phyloP scores from a whole-genome alignment of 2,113 vertebrate genomes.

The Pseudonaja textilis region DNA sequence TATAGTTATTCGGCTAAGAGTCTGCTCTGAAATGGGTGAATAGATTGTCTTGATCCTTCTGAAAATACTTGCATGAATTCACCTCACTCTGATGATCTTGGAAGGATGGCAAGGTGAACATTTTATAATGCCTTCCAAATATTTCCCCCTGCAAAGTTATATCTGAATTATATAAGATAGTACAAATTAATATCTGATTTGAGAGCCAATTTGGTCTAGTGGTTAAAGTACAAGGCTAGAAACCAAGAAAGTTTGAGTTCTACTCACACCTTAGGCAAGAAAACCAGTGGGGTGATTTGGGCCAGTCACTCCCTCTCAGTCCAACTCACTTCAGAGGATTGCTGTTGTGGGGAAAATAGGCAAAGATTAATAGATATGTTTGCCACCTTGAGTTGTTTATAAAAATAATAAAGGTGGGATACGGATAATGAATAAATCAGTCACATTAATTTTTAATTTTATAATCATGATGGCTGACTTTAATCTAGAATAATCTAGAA shows the following conservation, averaged over 20 bases:
- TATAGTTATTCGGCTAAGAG: neutral
- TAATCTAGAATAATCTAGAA: neutral
- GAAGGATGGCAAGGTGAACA: neutral
- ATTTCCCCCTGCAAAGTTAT: neutral
- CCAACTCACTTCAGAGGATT: neutral
- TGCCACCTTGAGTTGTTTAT: neutral
- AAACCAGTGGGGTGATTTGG: fast-evolving
- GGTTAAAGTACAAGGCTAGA: neutral
- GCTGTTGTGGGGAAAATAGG: neutral
- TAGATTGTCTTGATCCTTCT: neutral
- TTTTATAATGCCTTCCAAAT: neutral
- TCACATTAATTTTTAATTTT: neutral
- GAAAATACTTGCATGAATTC: neutral
- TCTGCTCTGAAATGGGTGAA: neutral
- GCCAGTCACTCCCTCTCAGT: neutral
- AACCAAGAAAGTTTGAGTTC: neutral
- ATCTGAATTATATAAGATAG: neutral
- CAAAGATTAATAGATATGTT: neutral
- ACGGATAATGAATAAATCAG: neutral
- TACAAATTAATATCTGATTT: neutral
- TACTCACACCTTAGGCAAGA: neutral
- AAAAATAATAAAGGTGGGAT: neutral
- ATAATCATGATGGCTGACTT: neutral
- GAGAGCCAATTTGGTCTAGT: neutral
- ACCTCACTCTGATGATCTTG: neutral